Base-by-base conservation (phyloP, 2,797 vertebrate genomes). In the Falco rusticolus region DNA sequence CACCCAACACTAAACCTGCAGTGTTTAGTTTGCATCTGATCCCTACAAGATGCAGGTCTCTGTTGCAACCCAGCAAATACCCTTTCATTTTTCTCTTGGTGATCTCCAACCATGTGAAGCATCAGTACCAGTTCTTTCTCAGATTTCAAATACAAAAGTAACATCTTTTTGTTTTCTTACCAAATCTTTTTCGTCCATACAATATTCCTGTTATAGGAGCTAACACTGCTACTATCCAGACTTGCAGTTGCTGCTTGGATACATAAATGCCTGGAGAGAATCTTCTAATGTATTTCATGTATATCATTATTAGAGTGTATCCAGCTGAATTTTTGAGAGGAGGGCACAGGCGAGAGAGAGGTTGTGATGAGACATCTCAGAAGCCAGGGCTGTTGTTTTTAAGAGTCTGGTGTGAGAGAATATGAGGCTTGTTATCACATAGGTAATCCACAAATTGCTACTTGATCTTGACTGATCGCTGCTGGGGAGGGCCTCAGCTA, bases 71-170 rank as follows among this genome's bases (percentile, higher is more conserved):
- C 2, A 3, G 14, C 69, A 39, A 87, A 71, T 34, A 72, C 17
- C 6, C 7, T 15, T 33, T 47, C 28, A 6, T 20, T 77, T 85
- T 76, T 66, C 6, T 87, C 48, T 37, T 51, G 21, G 11, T 77
- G 26, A 21, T 80, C 26, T 74, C 39, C 47, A 94, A 14, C 1
- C 3, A 13, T 28, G 10, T 75, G 48, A 91, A 79, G 13, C 39
- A 53, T 66, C 0, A 0, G 41, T 59, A 59, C n/a, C 25, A 29
- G 7, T 47, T 0, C 5, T 51, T 48, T 93, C 6, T 65, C 33
- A 57, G 33, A 71, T 79, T 90, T 85, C 28, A 66, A n/a, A 63
- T 15, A 75, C 5, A 60, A 64, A 80, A 34, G 3, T 53, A 65
- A 80, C 11, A 37, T 24, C 2, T 74, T 71, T 74, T 78, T 76